Conservation (phyloP, 2,113 vertebrate genomes). For the Erpornis zantholeuca region DNA sequence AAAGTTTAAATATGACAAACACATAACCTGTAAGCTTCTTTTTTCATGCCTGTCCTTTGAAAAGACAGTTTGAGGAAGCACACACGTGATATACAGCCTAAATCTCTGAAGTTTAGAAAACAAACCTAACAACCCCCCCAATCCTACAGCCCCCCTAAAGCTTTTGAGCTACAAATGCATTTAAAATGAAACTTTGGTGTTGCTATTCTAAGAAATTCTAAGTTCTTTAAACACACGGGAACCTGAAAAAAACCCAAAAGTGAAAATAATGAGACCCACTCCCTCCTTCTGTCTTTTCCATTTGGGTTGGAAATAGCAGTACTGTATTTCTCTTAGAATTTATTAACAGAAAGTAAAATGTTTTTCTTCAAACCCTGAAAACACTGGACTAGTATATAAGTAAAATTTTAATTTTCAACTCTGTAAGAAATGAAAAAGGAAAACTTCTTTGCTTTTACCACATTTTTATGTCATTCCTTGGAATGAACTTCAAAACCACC, state of each 20-base stretch:
- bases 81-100: not conserved
- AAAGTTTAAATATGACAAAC: not conserved
- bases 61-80: not conserved
- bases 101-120: not conserved
- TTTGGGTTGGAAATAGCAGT: not conserved
- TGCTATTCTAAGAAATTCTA: not conserved
- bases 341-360: not conserved
- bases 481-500: not conserved
- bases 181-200: not conserved
- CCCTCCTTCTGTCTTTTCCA: not conserved
- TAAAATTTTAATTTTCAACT: not conserved
- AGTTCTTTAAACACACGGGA: not conserved
- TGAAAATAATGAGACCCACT: not conserved
- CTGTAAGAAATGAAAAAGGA: not conserved
- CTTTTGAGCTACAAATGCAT: not conserved
- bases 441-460: not conserved
- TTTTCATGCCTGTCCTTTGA: not conserved
- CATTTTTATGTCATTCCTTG: not conserved
- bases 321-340: not conserved
- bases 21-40: not conserved
- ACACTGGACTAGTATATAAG: not conserved
- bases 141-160: accelerated
- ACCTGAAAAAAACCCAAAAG: not conserved
- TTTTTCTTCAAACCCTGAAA: not conserved
- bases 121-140: too few relatives aligned